Evolutionary conservation across 2,113 vertebrate species (phyloP).

Genomic region (Butastur rufipennis): DNA sequence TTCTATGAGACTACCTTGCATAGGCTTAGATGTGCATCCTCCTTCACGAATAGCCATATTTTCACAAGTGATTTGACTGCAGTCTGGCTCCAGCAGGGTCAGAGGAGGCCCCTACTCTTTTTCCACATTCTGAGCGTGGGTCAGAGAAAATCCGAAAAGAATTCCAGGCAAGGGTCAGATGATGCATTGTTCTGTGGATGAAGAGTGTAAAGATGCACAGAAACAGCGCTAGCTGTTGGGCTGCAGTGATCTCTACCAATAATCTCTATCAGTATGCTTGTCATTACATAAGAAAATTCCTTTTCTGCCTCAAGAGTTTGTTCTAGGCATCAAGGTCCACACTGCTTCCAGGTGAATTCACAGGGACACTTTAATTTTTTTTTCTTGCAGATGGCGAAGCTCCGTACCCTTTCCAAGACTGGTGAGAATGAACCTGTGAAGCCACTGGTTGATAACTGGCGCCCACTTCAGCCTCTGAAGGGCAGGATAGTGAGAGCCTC

Average conservation of each 20-base stretch:
- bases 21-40: background rate
- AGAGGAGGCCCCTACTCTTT: background rate
- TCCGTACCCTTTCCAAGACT: constrained; percentile 85
- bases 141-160: background rate
- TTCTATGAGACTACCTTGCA: background rate
- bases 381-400: constrained; percentile 84
- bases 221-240: background rate
- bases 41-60: background rate
- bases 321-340: background rate
- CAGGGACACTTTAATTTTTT: background rate
- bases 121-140: background rate
- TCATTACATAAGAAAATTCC: background rate
- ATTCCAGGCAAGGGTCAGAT: background rate
- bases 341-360: background rate
- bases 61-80: background rate
- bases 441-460: constrained; percentile 90
- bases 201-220: background rate
- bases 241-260: background rate
- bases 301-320: background rate
- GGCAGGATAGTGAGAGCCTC: constrained; percentile 83
- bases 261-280: background rate
- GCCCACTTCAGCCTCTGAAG: constrained; percentile 89
- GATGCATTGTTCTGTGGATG: background rate
- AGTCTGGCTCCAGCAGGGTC: background rate
- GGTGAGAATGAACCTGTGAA: constrained; percentile 74